Percentiles rank a stretch among this genome's conserved stretches.
These are phyloP conservation scores for Odontamblyopus lacepedii DNA, from an alignment of 2,797 vertebrate species.

Conservation along the genomic window DNA sequence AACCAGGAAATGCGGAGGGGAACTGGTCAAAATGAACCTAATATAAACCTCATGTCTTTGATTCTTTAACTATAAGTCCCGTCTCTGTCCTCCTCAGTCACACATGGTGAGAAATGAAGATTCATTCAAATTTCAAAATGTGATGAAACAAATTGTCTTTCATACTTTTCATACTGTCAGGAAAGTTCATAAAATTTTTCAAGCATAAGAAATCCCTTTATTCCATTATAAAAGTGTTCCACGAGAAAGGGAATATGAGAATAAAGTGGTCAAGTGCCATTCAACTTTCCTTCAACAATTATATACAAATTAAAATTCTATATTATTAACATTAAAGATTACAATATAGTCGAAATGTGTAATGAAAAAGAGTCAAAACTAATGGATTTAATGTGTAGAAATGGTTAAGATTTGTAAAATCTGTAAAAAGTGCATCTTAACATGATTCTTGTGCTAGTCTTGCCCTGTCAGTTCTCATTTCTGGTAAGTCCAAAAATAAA, in stretches of 20 bases:
- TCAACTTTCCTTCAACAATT: constrained; percentile 28
- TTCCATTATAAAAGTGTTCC: constrained; percentile 31
- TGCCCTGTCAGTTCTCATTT: background rate
- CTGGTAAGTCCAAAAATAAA: too few species aligned
- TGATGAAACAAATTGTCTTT: too few species aligned
- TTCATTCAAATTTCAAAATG: too few species aligned
- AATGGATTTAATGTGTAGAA: background rate
- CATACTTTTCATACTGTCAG: background rate
- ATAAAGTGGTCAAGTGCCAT: constrained; percentile 74
- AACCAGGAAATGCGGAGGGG: too few species aligned
- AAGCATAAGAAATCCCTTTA: constrained; percentile 28
- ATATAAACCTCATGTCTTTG: too few species aligned
- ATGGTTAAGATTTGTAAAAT: background rate
- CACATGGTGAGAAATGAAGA: too few species aligned
- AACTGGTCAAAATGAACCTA: too few species aligned
- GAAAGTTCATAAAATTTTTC: constrained; percentile 26
- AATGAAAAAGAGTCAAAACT: background rate
- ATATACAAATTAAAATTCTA: constrained; percentile 28
- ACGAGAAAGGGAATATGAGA: constrained; percentile 39
- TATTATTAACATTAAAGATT: background rate
- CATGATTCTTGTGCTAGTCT: background rate
- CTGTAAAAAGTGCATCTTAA: background rate
- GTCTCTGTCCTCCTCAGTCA: too few species aligned
- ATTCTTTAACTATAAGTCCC: too few species aligned
- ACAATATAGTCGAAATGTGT: constrained; percentile 6